These are phyloP conservation scores for Coremacera marginata DNA, from an alignment of 2,888 invertebrate genomes.

Conservation along the genomic window DNA sequence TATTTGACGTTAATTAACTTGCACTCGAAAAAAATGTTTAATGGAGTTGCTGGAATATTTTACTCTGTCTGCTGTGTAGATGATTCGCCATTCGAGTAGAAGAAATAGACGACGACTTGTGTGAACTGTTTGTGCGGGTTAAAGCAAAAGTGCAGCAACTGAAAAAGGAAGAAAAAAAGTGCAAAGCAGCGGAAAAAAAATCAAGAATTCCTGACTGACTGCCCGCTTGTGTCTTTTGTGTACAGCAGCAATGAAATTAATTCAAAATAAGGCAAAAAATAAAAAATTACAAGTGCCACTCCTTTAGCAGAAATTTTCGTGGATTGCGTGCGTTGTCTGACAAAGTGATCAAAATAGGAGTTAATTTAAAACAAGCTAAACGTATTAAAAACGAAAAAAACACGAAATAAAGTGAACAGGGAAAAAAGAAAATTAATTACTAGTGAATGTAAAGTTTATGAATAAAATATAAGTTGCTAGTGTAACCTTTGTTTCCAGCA, in stretches of 20 bases:
- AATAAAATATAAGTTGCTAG: background rate
- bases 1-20: background rate
- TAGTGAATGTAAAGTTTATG: background rate
- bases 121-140: slow-evolving; percentile 2
- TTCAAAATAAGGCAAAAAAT: slow-evolving; percentile 29
- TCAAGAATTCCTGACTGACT: slow-evolving; percentile 19
- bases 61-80: background rate
- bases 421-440: background rate
- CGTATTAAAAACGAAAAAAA: slow-evolving; percentile 1
- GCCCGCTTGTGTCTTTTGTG: slow-evolving; percentile 19
- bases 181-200: slow-evolving; percentile 24
- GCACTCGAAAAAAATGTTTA: background rate
- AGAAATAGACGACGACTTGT: background rate
- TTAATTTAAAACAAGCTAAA: background rate
- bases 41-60: background rate
- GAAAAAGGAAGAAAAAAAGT: slow-evolving; percentile 32
- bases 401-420: background rate
- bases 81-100: slow-evolving; percentile 11
- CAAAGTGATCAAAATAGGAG: slow-evolving; percentile 39
- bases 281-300: slow-evolving; percentile 49
- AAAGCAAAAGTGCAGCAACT: slow-evolving; percentile 11
- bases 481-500: background rate
- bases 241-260: slow-evolving; percentile 28
- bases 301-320: slow-evolving; percentile 43
- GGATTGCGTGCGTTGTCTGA: slow-evolving; percentile 19